phyloP scores from a whole-genome alignment of 2,113 vertebrate species.

The Sebastes fasciatus region DNA sequence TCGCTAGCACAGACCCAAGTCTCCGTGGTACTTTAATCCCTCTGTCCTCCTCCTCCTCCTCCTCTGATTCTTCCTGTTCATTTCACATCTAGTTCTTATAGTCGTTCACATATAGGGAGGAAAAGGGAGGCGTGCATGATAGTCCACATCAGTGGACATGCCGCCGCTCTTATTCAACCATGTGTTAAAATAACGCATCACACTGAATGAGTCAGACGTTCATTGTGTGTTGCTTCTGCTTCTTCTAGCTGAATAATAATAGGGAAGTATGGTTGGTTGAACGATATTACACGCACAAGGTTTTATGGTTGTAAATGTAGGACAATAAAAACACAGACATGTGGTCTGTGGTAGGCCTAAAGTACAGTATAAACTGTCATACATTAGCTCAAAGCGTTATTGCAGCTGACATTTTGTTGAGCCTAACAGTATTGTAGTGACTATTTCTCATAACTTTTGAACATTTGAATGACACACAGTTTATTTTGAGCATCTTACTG shows the following conservation, averaged over 20 bases:
- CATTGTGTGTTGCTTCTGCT: neutral
- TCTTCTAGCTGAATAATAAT: neutral
- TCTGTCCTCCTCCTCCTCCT: neutral
- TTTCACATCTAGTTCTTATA: neutral
- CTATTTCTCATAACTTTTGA: neutral
- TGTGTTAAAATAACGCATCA: neutral
- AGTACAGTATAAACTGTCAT: neutral
- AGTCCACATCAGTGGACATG: neutral
- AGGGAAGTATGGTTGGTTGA: neutral
- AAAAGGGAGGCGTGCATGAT: neutral
- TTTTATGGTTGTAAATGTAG: neutral
- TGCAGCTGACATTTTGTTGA: neutral
- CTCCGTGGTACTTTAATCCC: conserved; percentile 23
- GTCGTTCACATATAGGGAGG: neutral
- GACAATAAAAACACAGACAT: neutral
- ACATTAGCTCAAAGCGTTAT: neutral
- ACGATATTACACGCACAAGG: neutral
- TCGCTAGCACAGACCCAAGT: conserved; percentile 22
- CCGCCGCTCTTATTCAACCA: neutral
- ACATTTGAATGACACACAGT: neutral
- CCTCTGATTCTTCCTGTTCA: neutral
- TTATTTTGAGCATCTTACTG: neutral
- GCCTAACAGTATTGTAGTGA: neutral
- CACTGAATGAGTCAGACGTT: conserved; percentile 20
- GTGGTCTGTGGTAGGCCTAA: neutral